Percentiles rank a stretch among this genome's conserved stretches.
phyloP scores from a whole-genome alignment of 2,888 invertebrate genomes.

The Isoperla grammatica region DNA sequence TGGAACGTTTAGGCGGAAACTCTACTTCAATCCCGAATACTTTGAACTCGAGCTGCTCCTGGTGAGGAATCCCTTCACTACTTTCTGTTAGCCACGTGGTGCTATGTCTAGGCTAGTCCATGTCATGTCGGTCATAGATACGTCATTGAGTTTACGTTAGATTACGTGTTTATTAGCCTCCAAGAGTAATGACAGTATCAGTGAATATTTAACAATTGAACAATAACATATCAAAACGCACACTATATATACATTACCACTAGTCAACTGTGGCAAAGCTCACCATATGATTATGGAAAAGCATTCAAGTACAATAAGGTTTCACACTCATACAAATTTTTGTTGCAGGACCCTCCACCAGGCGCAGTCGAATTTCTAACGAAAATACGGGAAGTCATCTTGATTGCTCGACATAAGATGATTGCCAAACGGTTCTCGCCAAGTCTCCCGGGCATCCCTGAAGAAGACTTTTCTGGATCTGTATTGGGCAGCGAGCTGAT shows the following conservation, averaged over 20 bases:
- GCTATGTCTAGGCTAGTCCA: too few species aligned
- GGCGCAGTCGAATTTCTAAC: conserved; percentile 84
- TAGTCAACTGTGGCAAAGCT: too few species aligned
- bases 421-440: conserved; percentile 73
- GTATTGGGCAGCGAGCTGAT: too few species aligned
- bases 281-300: background rate
- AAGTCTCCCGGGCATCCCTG: conserved; percentile 71
- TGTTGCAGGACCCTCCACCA: conserved; percentile 77
- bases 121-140: too few species aligned
- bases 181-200: too few species aligned
- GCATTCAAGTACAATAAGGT: too few species aligned
- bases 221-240: too few species aligned
- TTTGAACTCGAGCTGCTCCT: conserved; percentile 80
- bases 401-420: conserved; percentile 86
- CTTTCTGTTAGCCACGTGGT: too few species aligned
- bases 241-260: too few species aligned
- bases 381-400: conserved; percentile 85
- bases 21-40: conserved; percentile 88
- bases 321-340: background rate
- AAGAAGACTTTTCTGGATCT: conserved; percentile 54
- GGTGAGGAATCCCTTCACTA: too few species aligned
- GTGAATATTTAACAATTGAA: too few species aligned
- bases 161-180: too few species aligned
- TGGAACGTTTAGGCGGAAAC: conserved; percentile 67
- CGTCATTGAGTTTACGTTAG: background rate